Conservation (phyloP, 1,140 invertebrate species). For the Solenopsis invicta region DNA sequence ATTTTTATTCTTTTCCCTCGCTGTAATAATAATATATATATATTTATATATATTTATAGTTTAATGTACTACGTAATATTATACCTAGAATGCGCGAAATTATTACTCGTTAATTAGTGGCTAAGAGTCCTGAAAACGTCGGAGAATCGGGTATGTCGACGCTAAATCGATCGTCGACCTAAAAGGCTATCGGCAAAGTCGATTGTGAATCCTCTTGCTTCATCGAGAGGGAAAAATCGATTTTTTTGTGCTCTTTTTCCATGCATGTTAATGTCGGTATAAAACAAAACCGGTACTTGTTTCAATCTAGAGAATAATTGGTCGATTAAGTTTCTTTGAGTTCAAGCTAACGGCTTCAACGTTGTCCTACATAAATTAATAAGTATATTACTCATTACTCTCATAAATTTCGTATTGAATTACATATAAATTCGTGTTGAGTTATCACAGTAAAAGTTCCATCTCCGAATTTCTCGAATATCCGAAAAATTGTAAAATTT, state of each 20-base stretch:
- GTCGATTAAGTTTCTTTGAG: neutral
- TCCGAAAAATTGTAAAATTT: neutral
- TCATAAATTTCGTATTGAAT: neutral
- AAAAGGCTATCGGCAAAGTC: neutral
- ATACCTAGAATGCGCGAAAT: slow-evolving; percentile 56
- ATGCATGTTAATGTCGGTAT: neutral
- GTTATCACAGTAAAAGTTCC: neutral
- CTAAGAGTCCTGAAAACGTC: slow-evolving; percentile 62
- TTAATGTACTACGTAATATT: slow-evolving; percentile 47
- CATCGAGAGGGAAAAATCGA: neutral
- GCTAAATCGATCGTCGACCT: slow-evolving; percentile 18
- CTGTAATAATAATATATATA: slow-evolving; percentile 57
- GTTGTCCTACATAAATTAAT: neutral
- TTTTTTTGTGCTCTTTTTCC: neutral
- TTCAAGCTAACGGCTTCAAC: neutral
- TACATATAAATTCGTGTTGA: slow-evolving; percentile 3
- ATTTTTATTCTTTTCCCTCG: slow-evolving; percentile 53
- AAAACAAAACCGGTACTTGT: neutral
- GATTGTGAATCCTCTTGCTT: neutral
- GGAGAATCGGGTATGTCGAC: slow-evolving; percentile 64
- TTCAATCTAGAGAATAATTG: neutral
- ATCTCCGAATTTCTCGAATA: neutral
- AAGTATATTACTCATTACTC: neutral
- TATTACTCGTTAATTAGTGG: slow-evolving; percentile 43
- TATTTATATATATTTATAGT: slow-evolving; percentile 67